Evolutionary conservation across 2,888 invertebrate genomes (phyloP).

Genomic region (Calephelis perditalis): DNA sequence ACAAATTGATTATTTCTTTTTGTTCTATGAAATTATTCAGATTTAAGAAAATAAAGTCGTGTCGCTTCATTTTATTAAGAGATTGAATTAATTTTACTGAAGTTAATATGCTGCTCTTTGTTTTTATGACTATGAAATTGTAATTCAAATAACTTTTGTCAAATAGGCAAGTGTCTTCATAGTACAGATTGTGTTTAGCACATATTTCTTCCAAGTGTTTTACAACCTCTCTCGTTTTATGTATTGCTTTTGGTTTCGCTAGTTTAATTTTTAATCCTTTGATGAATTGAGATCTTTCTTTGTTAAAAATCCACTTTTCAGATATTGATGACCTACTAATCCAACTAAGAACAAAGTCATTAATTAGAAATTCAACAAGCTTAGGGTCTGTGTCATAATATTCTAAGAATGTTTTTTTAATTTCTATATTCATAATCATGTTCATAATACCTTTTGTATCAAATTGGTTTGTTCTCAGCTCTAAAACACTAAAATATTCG

Average conservation of each 20-base stretch:
- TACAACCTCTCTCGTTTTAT: not conserved
- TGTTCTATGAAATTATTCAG: not conserved
- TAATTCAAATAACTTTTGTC: not conserved
- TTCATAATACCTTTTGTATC: not conserved
- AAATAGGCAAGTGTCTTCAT: not conserved
- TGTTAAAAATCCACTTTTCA: not conserved
- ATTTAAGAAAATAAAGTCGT: not conserved
- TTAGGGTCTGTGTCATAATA: conserved; percentile 5
- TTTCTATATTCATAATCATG: not conserved
- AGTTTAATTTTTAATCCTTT: not conserved
- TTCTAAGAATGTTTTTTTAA: not conserved
- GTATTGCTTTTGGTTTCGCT: not conserved
- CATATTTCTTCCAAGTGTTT: not conserved
- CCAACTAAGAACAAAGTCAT: not conserved
- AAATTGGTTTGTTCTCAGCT: not conserved
- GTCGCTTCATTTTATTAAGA: not conserved
- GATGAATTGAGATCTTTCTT: not conserved
- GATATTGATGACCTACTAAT: not conserved
- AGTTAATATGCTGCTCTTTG: not conserved
- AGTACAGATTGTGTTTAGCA: not conserved
- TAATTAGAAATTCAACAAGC: not conserved
- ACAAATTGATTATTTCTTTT: conserved; percentile 6
- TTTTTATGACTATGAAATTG: not conserved
- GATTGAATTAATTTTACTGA: conserved; percentile 1
- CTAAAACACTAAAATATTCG: not conserved